phyloP scores from a whole-genome alignment of 2,113 vertebrate species.

The Scortum barcoo region DNA sequence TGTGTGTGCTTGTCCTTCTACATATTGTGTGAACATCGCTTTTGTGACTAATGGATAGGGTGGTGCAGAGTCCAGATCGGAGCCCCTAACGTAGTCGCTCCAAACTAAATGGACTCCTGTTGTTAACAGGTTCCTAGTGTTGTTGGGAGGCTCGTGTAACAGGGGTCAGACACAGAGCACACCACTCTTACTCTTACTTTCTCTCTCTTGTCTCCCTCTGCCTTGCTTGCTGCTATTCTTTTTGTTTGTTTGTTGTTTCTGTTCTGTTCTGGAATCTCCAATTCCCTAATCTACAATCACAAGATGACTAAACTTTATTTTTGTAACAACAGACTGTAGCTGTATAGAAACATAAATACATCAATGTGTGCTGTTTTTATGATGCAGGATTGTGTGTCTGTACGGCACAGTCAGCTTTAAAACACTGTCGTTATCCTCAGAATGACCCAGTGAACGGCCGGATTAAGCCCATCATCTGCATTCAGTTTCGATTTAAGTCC shows the following conservation, averaged over 20 bases:
- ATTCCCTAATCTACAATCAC: no score
- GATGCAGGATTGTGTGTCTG: conserved; percentile 22
- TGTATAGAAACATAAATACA: not conserved
- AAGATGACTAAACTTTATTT: no score
- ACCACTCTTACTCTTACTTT: conserved; percentile 35
- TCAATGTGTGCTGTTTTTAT: not conserved
- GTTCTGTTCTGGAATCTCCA: not conserved
- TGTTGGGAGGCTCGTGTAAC: conserved; percentile 58
- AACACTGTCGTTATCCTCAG: conserved; percentile 50
- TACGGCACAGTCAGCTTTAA: conserved; percentile 38
- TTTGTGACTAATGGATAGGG: conserved; percentile 52
- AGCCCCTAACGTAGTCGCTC: conserved; percentile 42
- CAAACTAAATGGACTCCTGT: conserved; percentile 72
- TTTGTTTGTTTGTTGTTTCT: not conserved
- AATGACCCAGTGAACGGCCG: conserved; percentile 77
- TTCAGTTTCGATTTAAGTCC: conserved; percentile 66
- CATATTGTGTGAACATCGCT: conserved; percentile 35
- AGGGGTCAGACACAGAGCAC: conserved; percentile 68
- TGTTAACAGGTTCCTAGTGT: conserved; percentile 72
- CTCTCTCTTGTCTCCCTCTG: conserved; percentile 4
- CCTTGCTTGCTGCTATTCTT: not conserved
- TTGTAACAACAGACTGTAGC: not conserved
- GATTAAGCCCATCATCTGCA: conserved; percentile 80
- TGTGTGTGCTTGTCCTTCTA: not conserved
- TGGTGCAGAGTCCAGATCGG: conserved; percentile 44